phyloP scores from a whole-genome alignment of 2,888 invertebrate species.

The Mythimna pallens region DNA sequence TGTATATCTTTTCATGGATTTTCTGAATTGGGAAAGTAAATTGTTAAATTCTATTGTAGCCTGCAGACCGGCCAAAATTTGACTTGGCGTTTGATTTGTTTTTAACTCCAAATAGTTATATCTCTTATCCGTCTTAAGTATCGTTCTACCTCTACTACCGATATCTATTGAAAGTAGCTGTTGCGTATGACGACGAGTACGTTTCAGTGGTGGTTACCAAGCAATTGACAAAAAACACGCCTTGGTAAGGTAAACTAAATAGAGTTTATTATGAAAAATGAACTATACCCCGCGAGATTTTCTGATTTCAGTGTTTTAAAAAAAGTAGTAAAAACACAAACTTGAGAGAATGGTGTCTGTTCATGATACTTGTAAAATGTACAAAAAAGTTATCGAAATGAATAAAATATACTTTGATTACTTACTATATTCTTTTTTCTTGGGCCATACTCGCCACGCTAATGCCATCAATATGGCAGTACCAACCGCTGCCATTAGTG shows the following conservation, averaged over 20 bases:
- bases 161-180: neutral
- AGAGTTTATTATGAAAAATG: neutral
- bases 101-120: no score
- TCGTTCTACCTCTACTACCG: neutral
- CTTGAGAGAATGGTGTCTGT: neutral
- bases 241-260: neutral
- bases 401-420: conserved; percentile 3
- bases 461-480: conserved; percentile 17
- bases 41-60: no score
- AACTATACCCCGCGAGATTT: neutral
- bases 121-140: neutral
- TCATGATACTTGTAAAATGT: neutral
- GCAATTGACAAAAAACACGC: no score
- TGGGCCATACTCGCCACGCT: neutral
- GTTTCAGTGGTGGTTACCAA: no score
- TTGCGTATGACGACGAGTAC: no score
- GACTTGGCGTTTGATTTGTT: no score
- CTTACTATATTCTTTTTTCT: conserved; percentile 36
- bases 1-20: no score
- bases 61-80: no score
- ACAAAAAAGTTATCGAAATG: neutral
- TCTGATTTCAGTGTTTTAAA: neutral
- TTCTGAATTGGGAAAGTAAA: neutral
- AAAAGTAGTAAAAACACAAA: neutral
- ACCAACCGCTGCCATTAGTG: conserved; percentile 13